phyloP scores from a whole-genome alignment of 2,113 vertebrate genomes.

The Oxyura jamaicensis region DNA sequence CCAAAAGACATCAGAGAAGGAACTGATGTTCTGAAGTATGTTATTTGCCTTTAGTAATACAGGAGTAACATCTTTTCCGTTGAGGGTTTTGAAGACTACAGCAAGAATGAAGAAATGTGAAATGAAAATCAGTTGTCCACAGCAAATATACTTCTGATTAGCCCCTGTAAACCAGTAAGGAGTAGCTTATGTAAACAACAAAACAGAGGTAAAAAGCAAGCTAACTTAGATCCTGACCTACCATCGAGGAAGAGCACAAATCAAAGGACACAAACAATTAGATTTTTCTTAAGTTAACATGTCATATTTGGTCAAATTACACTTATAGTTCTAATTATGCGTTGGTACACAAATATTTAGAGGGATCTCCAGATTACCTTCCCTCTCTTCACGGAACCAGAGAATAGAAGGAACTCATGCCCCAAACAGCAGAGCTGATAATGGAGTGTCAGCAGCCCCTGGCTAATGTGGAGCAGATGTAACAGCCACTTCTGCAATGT shows the following conservation, averaged over 20 bases:
- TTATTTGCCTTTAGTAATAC: not conserved
- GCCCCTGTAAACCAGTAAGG: not conserved
- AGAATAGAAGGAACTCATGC: not conserved
- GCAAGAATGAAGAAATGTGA: not conserved
- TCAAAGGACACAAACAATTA: not conserved
- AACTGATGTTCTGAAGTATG: not conserved
- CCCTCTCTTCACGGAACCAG: accelerated
- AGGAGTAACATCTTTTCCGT: not conserved
- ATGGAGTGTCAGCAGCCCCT: not conserved
- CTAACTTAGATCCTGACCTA: not conserved
- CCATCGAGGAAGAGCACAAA: not conserved
- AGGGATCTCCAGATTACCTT: not conserved
- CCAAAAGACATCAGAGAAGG: not conserved
- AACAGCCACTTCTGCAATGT: not conserved
- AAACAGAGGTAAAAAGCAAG: not conserved
- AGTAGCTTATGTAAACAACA: not conserved
- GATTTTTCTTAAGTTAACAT: not conserved
- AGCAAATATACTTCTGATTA: not conserved
- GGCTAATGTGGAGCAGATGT: accelerated
- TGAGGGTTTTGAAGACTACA: not conserved
- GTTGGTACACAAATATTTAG: not conserved
- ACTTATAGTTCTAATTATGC: not conserved
- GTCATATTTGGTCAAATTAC: not conserved
- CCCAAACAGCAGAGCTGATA: not conserved
- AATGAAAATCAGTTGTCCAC: not conserved